phyloP scores from a whole-genome alignment of 2,113 vertebrate species.

The Trichomycterus rosablanca region DNA sequence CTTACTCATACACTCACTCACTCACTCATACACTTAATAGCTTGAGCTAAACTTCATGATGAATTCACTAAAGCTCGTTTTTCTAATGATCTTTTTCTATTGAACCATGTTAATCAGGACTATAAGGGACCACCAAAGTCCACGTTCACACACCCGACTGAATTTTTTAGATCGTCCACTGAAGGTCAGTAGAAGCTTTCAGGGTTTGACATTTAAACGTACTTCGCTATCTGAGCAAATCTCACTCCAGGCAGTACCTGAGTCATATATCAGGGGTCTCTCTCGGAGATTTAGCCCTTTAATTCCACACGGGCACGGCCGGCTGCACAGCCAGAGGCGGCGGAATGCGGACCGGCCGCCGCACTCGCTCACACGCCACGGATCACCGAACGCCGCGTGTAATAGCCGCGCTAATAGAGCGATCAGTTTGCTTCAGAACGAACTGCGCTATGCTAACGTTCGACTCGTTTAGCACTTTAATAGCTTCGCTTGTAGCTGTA shows the following conservation, averaged over 20 bases:
- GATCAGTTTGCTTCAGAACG: slow-evolving; percentile 14
- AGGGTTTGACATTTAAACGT: neutral
- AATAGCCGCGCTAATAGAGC: neutral
- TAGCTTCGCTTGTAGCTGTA: slow-evolving; percentile 15
- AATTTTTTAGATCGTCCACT: too few species aligned
- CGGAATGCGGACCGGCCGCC: neutral
- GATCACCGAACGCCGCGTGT: neutral
- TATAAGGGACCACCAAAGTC: too few species aligned
- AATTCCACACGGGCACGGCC: neutral
- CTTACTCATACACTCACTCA: too few species aligned
- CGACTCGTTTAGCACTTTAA: slow-evolving; percentile 18
- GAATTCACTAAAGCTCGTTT: too few species aligned
- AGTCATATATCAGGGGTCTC: neutral
- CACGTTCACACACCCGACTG: too few species aligned
- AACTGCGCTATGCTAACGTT: neutral
- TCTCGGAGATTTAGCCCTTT: neutral
- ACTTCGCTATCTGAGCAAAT: neutral
- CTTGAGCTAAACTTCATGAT: too few species aligned
- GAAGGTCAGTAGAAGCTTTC: neutral
- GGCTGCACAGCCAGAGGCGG: neutral
- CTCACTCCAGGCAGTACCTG: neutral
- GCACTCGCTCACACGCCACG: neutral
- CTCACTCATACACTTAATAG: too few species aligned
- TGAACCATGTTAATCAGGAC: too few species aligned
- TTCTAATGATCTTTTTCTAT: too few species aligned